Base-by-base conservation (phyloP, 2,888 invertebrate genomes). In the Stratiomys singularior region DNA sequence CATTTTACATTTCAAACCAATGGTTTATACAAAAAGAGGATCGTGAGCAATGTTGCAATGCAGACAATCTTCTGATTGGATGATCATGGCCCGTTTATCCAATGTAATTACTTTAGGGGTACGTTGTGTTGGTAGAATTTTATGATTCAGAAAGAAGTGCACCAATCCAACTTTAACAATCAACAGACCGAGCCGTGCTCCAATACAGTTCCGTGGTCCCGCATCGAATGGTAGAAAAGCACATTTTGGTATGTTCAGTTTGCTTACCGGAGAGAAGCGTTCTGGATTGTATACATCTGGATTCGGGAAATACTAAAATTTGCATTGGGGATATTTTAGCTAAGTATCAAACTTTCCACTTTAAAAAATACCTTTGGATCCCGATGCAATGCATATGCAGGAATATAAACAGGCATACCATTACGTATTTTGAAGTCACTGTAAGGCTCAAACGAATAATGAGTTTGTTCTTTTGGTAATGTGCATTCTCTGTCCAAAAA, bases 171-270 rank as follows among this genome's bases (percentile, higher is more conserved):
- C 83, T 81, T 87, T 88, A 0, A 85, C 83, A 79, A 87, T 86
- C 1, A 87, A 76, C 60, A 85, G 80, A 0, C 85, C 86, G 77
- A 86, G 85, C 1, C 88, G 84, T 81, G 87, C 87, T 0, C 87
- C 87, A 77, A 88, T 86, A 78, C 88, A 87, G 58, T 83, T 84
- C 74, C 86, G 87, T 11, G 86, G 87, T 28, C 88, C 87, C 56
- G 83, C 80, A 9, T 87, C 87, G 66, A 87, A 88, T 25, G 87
- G 87, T 82, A 88, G 83, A 79, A 86, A 87, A 2, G 86, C 84
- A 64, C 84, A 86, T 1, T 86, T 85, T 1, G 79, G 81, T 44
- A 85, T 83, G 2, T 82, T 81, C n/a, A 83, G 81, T 1, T 85
- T 85, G 56, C 87, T 86, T 60, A 82, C 82, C 4, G 83, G 25